Base-by-base conservation (phyloP, 2,113 vertebrate genomes). In the Sakesphorus luctuosus region DNA sequence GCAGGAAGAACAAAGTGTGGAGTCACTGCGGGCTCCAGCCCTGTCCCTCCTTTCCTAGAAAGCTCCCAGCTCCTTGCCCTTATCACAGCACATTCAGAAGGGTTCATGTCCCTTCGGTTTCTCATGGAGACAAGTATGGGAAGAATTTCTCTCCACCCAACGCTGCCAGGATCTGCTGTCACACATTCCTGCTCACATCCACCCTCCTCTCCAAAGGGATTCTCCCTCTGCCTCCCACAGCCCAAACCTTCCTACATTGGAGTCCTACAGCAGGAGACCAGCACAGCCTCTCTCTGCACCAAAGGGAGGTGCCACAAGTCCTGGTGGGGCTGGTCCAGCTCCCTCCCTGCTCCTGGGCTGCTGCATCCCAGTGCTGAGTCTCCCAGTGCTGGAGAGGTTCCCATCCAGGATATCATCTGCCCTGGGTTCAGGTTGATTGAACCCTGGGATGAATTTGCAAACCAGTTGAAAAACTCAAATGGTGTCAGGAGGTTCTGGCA, bases 1-100 rank as follows among this genome's bases (percentile, higher is more conserved):
- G 29, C 80, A 90, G 94, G 94, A 95, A 94, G 35, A 9, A 29
- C 29, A 15, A 91, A 89, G 14, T n/a, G 75, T 58, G 35, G 71
- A 86, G 85, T 95, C 96, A 95, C 1, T 0, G 31, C 72, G 65
- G 61, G 53, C 53, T 75, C 73, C 33, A 49, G 56, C 36, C 33
- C 46, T 3, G 1, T 65, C 18, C 36, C 19, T 44, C 36, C 11
- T 92, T 96, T 94, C 94, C 81, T 93, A 89, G 86, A 94, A 95
- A 94, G 65, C 66, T 83, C 29, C 35, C 1, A 0, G 71, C 53
- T 88, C 40, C 58, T 81, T 1, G 0, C 25, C 52, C 73, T 90
- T 90, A 90, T 93, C 92, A 16, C 1, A 0, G 40, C 14, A 2
- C 26, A 2, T 31, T 65, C 85, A 89, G 69, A 46, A 86, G 68